A percentile compares a stretch with the other conserved stretches of the same genome.
phyloP scores from a whole-genome alignment of 2,888 invertebrate genomes.

The Agrochola lychnidis region DNA sequence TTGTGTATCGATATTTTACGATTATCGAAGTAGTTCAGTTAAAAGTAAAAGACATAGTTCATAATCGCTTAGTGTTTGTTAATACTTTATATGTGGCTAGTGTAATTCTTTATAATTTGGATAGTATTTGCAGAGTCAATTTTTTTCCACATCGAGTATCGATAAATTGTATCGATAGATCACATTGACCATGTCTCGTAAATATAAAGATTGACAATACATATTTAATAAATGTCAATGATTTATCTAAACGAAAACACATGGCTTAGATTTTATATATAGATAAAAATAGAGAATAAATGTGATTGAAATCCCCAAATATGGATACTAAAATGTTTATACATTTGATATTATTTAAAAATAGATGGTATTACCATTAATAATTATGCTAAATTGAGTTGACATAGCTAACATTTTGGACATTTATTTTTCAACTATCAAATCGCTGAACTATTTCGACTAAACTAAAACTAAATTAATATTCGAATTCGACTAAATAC shows the following conservation, averaged over 20 bases:
- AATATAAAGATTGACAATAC: constrained; percentile 29
- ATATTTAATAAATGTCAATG: constrained; percentile 28
- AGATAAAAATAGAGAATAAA: constrained; percentile 11
- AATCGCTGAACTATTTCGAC: constrained; percentile 14
- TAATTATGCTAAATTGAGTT: neutral
- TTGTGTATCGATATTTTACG: constrained; percentile 38
- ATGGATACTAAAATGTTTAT: constrained; percentile 6
- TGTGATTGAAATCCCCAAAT: neutral
- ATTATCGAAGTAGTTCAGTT: constrained; percentile 42
- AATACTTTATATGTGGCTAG: constrained; percentile 13
- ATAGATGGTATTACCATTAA: neutral
- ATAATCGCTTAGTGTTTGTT: constrained; percentile 26
- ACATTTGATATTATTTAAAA: constrained; percentile 17
- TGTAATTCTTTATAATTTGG: constrained; percentile 28
- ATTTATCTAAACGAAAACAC: neutral
- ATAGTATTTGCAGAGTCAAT: constrained; percentile 17
- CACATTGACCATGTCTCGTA: constrained; percentile 1
- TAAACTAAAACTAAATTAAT: constrained; percentile 4
- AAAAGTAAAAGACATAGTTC: constrained; percentile 51
- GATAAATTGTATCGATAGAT: constrained; percentile 20
- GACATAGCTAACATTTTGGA: neutral
- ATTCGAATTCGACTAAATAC: constrained; percentile 20
- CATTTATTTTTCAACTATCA: neutral
- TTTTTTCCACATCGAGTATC: constrained; percentile 5
- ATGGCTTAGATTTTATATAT: constrained; percentile 6